Conservation (phyloP, 2,113 vertebrate genomes). For the Cebidichthys violaceus region DNA sequence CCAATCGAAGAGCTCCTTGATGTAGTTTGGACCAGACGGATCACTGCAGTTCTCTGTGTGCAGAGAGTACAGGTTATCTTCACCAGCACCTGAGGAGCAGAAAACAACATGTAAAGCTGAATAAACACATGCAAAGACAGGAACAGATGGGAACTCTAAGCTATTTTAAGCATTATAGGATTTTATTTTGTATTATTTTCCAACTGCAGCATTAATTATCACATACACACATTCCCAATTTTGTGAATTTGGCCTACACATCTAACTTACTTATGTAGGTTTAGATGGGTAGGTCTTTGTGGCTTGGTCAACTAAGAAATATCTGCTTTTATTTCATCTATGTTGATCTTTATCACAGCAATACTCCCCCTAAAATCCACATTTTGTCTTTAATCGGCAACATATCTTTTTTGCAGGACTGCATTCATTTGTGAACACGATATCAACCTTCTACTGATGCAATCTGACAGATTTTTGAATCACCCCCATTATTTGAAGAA, state of each 20-base stretch:
- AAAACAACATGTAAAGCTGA: conserved; percentile 14
- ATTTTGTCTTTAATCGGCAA: not conserved
- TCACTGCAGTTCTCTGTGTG: conserved; percentile 69
- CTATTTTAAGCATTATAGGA: not conserved
- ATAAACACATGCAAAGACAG: not conserved
- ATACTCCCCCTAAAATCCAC: not conserved
- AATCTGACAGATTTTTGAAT: not conserved
- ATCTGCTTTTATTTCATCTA: not conserved
- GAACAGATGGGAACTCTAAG: not conserved
- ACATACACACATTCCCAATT: not conserved
- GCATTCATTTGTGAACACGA: not conserved
- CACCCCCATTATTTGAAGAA: not conserved
- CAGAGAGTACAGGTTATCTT: conserved; percentile 54
- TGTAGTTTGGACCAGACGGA: conserved; percentile 62
- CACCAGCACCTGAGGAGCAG: conserved; percentile 59
- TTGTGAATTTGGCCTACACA: not conserved
- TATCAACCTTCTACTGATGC: not conserved
- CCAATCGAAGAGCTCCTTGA: conserved; percentile 73
- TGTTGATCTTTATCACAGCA: not conserved
- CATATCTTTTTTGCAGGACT: not conserved
- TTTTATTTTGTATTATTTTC: not conserved
- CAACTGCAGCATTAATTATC: not conserved
- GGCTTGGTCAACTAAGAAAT: not conserved
- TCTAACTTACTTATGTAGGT: not conserved
- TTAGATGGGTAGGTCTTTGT: not conserved